phyloP scores from a whole-genome alignment of 2,113 vertebrate genomes.

The Pelecanoides urinatrix region DNA sequence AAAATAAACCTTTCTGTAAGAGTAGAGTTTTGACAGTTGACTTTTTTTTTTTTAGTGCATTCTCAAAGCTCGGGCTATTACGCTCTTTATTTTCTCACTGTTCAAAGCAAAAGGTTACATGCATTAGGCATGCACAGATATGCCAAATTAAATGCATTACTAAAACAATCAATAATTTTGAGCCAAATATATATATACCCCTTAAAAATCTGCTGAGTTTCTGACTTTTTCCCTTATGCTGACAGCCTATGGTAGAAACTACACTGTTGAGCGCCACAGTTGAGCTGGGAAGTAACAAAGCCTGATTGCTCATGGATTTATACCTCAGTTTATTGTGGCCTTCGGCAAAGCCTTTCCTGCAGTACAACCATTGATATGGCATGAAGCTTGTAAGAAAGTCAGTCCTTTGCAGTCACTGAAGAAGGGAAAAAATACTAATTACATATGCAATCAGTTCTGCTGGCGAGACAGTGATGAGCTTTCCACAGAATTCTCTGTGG shows the following conservation, averaged over 20 bases:
- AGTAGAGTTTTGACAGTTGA: neutral
- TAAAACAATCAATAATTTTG: neutral
- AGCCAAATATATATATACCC: neutral
- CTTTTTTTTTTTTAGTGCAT: neutral
- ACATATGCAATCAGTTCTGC: neutral
- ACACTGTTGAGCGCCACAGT: neutral
- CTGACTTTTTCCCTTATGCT: neutral
- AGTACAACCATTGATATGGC: neutral
- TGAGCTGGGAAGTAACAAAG: rapidly evolving
- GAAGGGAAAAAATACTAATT: neutral
- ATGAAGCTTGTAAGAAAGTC: neutral
- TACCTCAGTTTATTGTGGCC: neutral
- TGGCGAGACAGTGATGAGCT: neutral
- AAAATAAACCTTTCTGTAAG: conserved; percentile 8
- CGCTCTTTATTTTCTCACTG: neutral
- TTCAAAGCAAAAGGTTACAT: neutral
- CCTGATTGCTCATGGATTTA: neutral
- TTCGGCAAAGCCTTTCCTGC: neutral
- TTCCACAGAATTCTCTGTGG: neutral
- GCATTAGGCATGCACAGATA: neutral
- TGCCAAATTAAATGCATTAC: neutral
- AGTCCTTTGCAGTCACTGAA: neutral
- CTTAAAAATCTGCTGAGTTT: neutral
- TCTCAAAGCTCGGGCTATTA: neutral
- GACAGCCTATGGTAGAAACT: neutral